Evolutionary conservation across 1,140 invertebrate genomes (phyloP).

Genomic region (Drosophila funebris): DNA sequence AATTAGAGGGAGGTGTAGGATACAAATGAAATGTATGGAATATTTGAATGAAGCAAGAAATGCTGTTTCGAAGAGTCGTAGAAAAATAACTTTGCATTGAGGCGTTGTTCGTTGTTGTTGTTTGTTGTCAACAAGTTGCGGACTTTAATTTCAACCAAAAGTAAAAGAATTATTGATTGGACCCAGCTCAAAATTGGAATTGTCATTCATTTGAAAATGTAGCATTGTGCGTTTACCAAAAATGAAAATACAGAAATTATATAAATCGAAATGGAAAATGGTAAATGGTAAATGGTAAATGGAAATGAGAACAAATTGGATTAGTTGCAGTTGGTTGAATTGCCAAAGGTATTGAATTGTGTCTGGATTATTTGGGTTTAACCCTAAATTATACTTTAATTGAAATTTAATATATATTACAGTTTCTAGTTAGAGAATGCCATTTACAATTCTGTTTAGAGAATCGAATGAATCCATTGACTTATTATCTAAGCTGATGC

Average conservation of each 20-base stretch:
- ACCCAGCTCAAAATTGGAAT: slow-evolving; percentile 3
- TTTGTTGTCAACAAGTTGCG: slow-evolving; percentile 28
- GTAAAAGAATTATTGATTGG: slow-evolving; percentile 38
- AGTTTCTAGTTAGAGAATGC: neutral
- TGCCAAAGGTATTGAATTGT: slow-evolving; percentile 11
- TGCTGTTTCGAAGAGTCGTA: slow-evolving; percentile 10
- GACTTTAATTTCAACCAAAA: slow-evolving; percentile 27
- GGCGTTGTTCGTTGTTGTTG: neutral
- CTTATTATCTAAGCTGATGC: slow-evolving; percentile 10
- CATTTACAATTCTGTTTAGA: neutral
- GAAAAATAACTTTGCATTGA: slow-evolving; percentile 20
- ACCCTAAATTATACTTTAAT: slow-evolving; percentile 36
- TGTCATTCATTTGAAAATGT: slow-evolving; percentile 17
- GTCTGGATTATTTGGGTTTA: slow-evolving; percentile 1
- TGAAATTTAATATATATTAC: slow-evolving; percentile 21
- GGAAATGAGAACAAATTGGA: slow-evolving; percentile 39
- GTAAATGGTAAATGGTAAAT: too few species aligned
- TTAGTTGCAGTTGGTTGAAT: slow-evolving; percentile 14
- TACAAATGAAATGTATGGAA: slow-evolving; percentile 11
- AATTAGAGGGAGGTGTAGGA: neutral
- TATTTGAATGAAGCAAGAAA: slow-evolving; percentile 19
- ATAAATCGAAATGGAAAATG: slow-evolving; percentile 50
- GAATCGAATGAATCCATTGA: slow-evolving; percentile 14
- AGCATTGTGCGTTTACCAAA: neutral
- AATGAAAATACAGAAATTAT: slow-evolving; percentile 28